Percentiles rank a stretch among this genome's conserved stretches.
These are phyloP conservation scores for Myiotriccus ornatus DNA, from an alignment of 2,797 vertebrate genomes.

Conservation along the genomic window DNA sequence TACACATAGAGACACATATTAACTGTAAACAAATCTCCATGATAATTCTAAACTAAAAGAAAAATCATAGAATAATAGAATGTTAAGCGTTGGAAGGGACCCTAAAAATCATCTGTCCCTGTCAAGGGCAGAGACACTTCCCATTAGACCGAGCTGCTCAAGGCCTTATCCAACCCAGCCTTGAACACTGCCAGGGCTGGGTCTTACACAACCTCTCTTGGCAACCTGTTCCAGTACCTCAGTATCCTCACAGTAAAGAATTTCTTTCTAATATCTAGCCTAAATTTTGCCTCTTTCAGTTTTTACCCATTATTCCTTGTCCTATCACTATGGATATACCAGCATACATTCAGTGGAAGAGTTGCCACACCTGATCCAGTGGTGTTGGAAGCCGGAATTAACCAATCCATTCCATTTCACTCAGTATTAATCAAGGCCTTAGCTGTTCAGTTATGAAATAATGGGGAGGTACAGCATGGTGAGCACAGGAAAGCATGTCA, in stretches of 20 bases:
- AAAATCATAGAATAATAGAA: not conserved
- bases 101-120: not conserved
- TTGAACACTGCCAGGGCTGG: not conserved
- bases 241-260: not conserved
- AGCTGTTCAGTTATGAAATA: not conserved
- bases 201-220: not conserved
- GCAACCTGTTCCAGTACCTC: not conserved
- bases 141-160: not conserved
- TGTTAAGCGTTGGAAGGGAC: not conserved
- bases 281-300: not conserved
- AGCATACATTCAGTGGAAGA: not conserved
- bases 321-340: not conserved
- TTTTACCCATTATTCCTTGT: not conserved
- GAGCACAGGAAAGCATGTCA: not conserved
- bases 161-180: not conserved
- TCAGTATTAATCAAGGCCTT: not conserved
- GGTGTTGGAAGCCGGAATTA: not conserved
- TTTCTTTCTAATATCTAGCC: not conserved
- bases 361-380: not conserved
- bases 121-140: not conserved
- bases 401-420: not conserved
- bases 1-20: not conserved
- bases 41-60: not conserved
- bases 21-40: not conserved
- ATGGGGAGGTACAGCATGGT: not conserved